Percentiles rank a stretch among this genome's conserved stretches.
Evolutionary conservation across 2,888 invertebrate species (phyloP).

Genomic region (Danaus chrysippus): DNA sequence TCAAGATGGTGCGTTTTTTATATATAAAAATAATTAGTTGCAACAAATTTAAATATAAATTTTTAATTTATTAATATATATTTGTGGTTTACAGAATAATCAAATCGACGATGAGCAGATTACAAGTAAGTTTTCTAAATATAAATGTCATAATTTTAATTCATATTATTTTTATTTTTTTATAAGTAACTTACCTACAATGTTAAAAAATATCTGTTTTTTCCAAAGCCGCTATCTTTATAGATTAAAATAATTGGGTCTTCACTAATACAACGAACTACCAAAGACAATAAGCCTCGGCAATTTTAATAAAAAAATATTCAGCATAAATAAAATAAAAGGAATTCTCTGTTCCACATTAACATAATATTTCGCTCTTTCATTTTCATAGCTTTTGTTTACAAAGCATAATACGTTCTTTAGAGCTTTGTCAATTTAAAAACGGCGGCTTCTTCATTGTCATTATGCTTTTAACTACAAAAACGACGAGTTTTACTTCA

Average conservation of each 20-base stretch:
- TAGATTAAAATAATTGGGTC: not conserved
- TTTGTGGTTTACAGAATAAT: slow-evolving; percentile 48
- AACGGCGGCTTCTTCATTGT: not conserved
- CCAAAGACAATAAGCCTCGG: slow-evolving; percentile 2
- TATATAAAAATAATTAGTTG: not conserved
- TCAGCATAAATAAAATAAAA: slow-evolving; percentile 3
- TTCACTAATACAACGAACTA: not conserved
- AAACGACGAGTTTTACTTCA: not conserved
- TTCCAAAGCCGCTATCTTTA: not conserved
- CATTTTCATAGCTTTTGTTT: slow-evolving; percentile 7
- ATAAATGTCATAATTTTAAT: not conserved
- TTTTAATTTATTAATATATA: slow-evolving; percentile 26
- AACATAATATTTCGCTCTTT: not conserved
- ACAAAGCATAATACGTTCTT: slow-evolving; percentile 1
- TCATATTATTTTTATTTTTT: not conserved
- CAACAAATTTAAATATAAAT: not conserved
- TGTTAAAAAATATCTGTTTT: not conserved
- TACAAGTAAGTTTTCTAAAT: slow-evolving; percentile 60
- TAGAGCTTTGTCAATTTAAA: not conserved
- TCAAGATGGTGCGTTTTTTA: slow-evolving; percentile 55
- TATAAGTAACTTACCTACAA: no score
- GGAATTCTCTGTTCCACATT: not conserved
- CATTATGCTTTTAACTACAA: not conserved
- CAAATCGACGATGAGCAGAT: slow-evolving; percentile 74
- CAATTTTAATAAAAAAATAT: slow-evolving; percentile 1